phyloP scores from a whole-genome alignment of 2,113 vertebrate species.

The Scopus umbretta region DNA sequence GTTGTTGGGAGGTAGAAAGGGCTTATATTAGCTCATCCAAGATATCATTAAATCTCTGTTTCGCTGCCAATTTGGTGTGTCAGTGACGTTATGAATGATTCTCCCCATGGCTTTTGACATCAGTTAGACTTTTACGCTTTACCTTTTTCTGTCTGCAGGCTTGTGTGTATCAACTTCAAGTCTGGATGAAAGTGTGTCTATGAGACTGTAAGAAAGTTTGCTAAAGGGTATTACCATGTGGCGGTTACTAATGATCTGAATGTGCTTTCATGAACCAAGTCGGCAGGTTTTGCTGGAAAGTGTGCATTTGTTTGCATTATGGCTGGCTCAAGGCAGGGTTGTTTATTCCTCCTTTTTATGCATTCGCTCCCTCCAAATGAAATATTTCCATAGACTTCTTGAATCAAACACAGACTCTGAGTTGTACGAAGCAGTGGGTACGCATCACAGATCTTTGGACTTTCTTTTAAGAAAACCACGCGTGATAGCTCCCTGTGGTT shows the following conservation, averaged over 20 bases:
- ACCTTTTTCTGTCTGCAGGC: not conserved
- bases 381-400: not conserved
- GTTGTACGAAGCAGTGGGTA: not conserved
- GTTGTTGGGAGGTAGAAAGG: not conserved
- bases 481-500: not conserved
- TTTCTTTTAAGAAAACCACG: not conserved
- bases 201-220: not conserved
- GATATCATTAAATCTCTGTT: not conserved
- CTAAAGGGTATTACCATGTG: not conserved
- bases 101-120: not conserved
- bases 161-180: not conserved
- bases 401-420: not conserved
- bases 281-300: not conserved
- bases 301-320: not conserved
- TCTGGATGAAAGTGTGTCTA: not conserved
- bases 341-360: not conserved
- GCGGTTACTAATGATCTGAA: not conserved
- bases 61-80: not conserved
- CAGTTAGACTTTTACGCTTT: not conserved
- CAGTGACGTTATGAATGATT: not conserved
- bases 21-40: not conserved
- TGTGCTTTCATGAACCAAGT: not conserved
- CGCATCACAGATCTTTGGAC: not conserved
- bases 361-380: not conserved
- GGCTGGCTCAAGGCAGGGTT: not conserved